Conservation (phyloP, 2,888 invertebrate species). For the Artemia sinica region DNA sequence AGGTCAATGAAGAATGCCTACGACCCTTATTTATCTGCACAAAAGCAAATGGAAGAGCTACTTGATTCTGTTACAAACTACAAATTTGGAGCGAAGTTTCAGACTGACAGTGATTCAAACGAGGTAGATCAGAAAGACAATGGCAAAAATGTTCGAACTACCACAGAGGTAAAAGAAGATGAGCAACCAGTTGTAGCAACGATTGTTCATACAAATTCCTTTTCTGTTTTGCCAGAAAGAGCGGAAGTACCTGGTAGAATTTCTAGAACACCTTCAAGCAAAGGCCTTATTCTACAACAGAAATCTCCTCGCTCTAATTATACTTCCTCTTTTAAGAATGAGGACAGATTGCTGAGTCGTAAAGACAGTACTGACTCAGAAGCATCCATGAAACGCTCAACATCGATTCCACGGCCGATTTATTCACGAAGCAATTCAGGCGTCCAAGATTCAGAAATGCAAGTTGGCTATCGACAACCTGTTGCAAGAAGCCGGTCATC, state of each 20-base stretch:
- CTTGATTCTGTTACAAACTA: slow-evolving; percentile 31
- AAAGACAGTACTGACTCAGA: neutral
- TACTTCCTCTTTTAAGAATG: neutral
- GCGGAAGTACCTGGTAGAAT: neutral
- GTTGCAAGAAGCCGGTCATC: neutral
- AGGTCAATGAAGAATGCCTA: slow-evolving; percentile 36
- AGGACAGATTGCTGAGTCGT: neutral
- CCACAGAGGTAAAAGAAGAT: neutral
- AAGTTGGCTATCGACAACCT: neutral
- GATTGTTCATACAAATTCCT: neutral
- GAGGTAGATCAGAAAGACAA: neutral
- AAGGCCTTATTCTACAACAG: neutral
- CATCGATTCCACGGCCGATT: slow-evolving; percentile 9
- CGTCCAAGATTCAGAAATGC: neutral
- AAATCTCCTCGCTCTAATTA: neutral
- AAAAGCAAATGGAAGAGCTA: slow-evolving; percentile 62
- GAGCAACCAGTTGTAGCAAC: neutral
- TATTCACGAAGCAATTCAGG: slow-evolving; percentile 1
- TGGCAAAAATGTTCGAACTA: neutral
- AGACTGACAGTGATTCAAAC: neutral
- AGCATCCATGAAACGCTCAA: neutral
- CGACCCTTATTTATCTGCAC: slow-evolving; percentile 60
- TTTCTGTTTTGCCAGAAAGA: neutral
- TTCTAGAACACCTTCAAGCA: neutral
- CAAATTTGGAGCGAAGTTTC: neutral